Base-by-base conservation (phyloP, 2,888 invertebrate genomes). In the Drosophila mimetica region DNA sequence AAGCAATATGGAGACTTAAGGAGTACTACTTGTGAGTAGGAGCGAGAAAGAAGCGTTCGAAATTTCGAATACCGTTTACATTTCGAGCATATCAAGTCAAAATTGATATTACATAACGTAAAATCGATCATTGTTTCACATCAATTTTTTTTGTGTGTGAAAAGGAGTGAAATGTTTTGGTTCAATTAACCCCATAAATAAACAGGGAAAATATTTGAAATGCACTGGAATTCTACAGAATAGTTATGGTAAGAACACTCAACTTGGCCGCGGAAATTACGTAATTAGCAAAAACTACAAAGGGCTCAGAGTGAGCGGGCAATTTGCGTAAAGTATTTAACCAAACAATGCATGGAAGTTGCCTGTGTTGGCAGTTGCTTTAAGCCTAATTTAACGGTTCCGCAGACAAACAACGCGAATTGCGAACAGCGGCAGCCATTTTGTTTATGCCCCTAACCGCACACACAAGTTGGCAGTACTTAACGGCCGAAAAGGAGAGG, bases 301-400 rank as follows among this genome's bases (percentile, higher is more conserved):
- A 22, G n/a, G 16, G 48, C 70, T 37, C 34, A 44, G 50, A 18
- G 39, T 7, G 20, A 37, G 37, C 53, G 58, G 46, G 65, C 70
- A 67, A 67, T 83, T 86, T 77, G 61, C 39, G 65, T 67, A 64
- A 63, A 84, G 69, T 72, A 67, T 77, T 75, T 77, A 77, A 54
- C 78, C 61, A 80, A 81, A 77, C 75, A 77, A 74, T 72, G 66
- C 55, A 25, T 18, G 64, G 59, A 67, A 57, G 50, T 63, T 64
- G 46, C 58, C 52, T 18, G 28, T 28, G 58, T 36, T 67, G 75
- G 16, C 42, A 76, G 75, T 53, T 76, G 74, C 76, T 74, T 76
- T 86, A 86, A 81, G 84, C 84, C 81, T 72, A 70, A 86, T 80
- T 80, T 82, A 81, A 81, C 79, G 85, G 64, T 58, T 52, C 55